phyloP scores from a whole-genome alignment of 2,797 vertebrate genomes.

The Enteromius radiatus region DNA sequence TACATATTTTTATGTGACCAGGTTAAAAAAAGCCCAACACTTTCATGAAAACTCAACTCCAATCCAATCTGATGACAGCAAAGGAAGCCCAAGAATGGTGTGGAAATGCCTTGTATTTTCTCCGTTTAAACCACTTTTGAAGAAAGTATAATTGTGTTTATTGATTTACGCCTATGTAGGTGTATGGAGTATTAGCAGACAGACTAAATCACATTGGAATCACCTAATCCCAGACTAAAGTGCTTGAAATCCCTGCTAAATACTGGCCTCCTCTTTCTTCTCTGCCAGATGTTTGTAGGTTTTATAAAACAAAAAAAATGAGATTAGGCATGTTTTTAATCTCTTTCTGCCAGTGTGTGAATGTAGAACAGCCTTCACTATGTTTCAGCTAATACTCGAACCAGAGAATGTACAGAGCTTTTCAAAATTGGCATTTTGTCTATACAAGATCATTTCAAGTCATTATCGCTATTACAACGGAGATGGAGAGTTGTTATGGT shows the following conservation, averaged over 20 bases:
- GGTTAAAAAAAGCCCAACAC: not conserved
- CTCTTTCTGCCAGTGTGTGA: not conserved
- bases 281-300: not conserved
- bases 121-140: slow-evolving; percentile 1
- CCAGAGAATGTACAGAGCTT: not conserved
- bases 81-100: not conserved
- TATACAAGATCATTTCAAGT: not conserved
- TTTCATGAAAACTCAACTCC: not conserved
- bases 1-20: no score
- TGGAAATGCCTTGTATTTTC: not conserved
- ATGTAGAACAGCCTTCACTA: not conserved
- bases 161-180: slow-evolving; percentile 15
- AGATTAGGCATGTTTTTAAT: not conserved
- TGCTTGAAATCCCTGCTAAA: slow-evolving; percentile 9
- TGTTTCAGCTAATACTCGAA: not conserved
- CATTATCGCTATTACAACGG: not conserved
- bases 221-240: slow-evolving; percentile 3
- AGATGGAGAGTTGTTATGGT: not conserved
- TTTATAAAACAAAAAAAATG: not conserved
- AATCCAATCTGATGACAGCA: not conserved
- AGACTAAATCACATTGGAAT: slow-evolving; percentile 24
- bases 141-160: slow-evolving; percentile 23
- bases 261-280: not conserved
- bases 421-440: not conserved
- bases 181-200: not conserved